Evolutionary conservation across 1,140 invertebrate species (phyloP).

Genomic region (Drosophila auraria): DNA sequence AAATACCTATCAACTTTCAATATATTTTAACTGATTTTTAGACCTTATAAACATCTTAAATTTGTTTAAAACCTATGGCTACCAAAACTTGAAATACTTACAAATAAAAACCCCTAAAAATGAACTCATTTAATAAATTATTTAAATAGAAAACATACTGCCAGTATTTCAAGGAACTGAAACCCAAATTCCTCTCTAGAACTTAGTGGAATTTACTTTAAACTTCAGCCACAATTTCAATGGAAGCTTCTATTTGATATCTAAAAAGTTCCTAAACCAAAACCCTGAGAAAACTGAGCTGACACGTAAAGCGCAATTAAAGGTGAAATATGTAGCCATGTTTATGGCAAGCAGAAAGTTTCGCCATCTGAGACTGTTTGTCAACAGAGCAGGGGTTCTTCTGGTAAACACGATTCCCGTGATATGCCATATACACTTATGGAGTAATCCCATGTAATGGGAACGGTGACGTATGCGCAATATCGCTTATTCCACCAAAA

Average conservation of each 20-base stretch:
- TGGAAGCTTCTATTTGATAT: background rate
- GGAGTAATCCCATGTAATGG: conserved; percentile 35
- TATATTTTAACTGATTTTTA: too few species aligned
- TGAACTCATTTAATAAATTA: too few species aligned
- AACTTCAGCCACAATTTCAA: background rate
- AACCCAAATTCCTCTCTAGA: too few species aligned
- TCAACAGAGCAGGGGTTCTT: conserved; percentile 1
- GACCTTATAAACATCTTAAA: too few species aligned
- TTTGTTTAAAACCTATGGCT: too few species aligned
- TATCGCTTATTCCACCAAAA: conserved; percentile 9
- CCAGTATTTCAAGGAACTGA: too few species aligned
- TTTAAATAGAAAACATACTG: too few species aligned
- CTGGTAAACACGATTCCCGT: conserved; percentile 16
- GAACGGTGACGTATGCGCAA: conserved; percentile 39
- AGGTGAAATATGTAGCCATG: background rate
- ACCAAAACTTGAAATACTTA: too few species aligned
- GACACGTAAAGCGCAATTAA: conserved; percentile 2
- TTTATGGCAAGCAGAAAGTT: background rate
- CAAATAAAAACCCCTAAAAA: too few species aligned
- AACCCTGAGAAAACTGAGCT: background rate
- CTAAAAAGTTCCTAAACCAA: too few species aligned
- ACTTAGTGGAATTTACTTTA: too few species aligned
- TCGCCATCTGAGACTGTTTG: conserved; percentile 16
- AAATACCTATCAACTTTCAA: too few species aligned
- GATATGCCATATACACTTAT: conserved; percentile 3